Percentiles rank a stretch among this genome's conserved stretches.
phyloP scores from a whole-genome alignment of 2,113 vertebrate species.

The Naja naja region DNA sequence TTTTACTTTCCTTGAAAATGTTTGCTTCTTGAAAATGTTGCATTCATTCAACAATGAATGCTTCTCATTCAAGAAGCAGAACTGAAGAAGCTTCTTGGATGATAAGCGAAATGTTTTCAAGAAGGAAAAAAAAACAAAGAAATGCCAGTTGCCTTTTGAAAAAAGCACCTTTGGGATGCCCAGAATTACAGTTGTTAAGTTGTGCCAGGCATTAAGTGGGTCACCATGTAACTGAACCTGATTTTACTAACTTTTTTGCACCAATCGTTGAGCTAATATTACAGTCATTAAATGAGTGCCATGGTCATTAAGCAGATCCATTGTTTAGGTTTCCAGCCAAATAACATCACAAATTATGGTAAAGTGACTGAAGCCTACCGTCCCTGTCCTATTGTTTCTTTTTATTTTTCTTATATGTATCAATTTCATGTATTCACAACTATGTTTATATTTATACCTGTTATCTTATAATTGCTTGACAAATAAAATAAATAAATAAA shows the following conservation, averaged over 20 bases:
- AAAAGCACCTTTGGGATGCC: background rate
- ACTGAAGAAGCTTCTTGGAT: background rate
- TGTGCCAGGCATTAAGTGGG: background rate
- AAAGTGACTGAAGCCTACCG: background rate
- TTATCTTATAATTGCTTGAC: too few relatives aligned
- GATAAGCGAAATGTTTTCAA: background rate
- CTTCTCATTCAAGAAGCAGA: background rate
- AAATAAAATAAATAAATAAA: too few relatives aligned
- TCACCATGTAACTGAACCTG: background rate
- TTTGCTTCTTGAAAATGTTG: too few relatives aligned
- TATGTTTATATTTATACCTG: too few relatives aligned
- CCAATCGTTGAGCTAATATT: background rate
- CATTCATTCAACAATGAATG: too few relatives aligned
- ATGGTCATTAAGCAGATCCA: background rate
- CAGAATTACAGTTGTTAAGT: background rate
- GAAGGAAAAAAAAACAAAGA: background rate
- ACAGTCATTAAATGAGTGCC: background rate
- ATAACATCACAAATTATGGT: background rate
- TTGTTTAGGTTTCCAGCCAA: background rate
- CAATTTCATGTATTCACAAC: too few relatives aligned
- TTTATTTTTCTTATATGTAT: too few relatives aligned
- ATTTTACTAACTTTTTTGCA: background rate
- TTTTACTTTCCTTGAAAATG: background rate
- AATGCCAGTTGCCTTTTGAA: background rate
- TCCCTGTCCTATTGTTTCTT: too few relatives aligned